Evolutionary conservation across 2,797 vertebrate species (phyloP), one percentile per base, ranked within the genome.

Genomic region (Crax fasciolata): DNA sequence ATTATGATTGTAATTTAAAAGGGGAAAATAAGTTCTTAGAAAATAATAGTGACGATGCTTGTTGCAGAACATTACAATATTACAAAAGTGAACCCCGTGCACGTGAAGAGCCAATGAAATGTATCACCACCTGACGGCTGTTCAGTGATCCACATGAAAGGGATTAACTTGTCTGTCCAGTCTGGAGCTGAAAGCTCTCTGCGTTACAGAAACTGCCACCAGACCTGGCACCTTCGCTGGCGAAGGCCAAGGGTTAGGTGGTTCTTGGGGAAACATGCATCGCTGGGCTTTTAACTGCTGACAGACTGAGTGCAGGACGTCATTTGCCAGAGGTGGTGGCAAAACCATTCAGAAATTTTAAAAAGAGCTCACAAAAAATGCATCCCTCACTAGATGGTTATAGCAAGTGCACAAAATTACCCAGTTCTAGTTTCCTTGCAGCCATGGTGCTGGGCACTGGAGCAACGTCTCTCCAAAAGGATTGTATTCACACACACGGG

Each of bases 121-220:
- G 89, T 81, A 91, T 96, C 91, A 96, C 67, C 59, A 82, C 71
- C 89, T 90, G 91, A 96, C 95, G 76, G 89, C 59, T 94, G 89
- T 54, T 89, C 95, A 88, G 74, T 46, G 63, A 93, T 88, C 92
- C 95, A 63, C 92, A 66, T 49, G 91, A 93, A 94, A 15, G 57
- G 80, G 96, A 96, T 96, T 95, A 93, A 96, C 85, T 97, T 90
- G 80, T 94, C 93, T 90, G 92, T 83, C 90, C 91, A 71, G 73
- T 79, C 6, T 63, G 85, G 83, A 94, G 83, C 85, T 67, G 85
- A 93, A 89, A 93, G 94, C 63, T 94, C 92, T 92, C 59, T 9
- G 11, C 59, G 67, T 91, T 88, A 82, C 52, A 91, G 87, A 91
- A 93, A 74, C 59, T 90, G 91, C 80, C 84, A 87, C 82, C 66